Conservation (phyloP, 2,113 vertebrate species). For the Gnathonemus echidnorhynchus region DNA sequence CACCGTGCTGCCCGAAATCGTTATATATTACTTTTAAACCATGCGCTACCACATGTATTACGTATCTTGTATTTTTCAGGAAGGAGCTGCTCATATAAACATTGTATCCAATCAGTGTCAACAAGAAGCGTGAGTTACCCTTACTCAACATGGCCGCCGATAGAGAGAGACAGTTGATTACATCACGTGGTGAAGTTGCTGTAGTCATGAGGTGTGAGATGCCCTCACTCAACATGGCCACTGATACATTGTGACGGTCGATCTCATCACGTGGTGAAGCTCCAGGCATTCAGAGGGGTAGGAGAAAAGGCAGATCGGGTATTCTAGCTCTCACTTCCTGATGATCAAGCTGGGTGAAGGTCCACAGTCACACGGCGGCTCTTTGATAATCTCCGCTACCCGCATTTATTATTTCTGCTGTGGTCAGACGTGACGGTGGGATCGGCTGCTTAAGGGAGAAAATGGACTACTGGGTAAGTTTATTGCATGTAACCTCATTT, state of each 20-base stretch:
- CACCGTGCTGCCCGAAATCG: neutral
- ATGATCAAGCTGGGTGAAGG: constrained; percentile 41
- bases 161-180: neutral
- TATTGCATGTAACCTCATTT: constrained; percentile 10
- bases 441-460: constrained; percentile 28
- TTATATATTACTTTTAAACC: neutral
- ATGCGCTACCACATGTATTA: neutral
- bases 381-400: neutral
- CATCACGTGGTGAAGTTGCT: neutral
- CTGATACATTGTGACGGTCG: neutral
- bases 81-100: neutral
- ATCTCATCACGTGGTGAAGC: neutral
- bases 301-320: constrained; percentile 16
- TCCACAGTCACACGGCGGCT: constrained; percentile 28
- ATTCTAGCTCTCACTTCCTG: constrained; percentile 49
- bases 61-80: neutral
- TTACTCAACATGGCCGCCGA: constrained; percentile 17
- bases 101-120: neutral
- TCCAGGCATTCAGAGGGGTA: neutral
- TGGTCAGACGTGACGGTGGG: neutral
- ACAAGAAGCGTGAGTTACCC: neutral
- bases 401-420: neutral
- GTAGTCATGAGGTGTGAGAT: neutral
- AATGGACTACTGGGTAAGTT: constrained; percentile 65
- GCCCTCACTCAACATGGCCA: constrained; percentile 19